Percentiles rank a stretch among this genome's conserved stretches.
Conservation (phyloP, 2,113 vertebrate genomes). For the Hippoglossus stenolepis region DNA sequence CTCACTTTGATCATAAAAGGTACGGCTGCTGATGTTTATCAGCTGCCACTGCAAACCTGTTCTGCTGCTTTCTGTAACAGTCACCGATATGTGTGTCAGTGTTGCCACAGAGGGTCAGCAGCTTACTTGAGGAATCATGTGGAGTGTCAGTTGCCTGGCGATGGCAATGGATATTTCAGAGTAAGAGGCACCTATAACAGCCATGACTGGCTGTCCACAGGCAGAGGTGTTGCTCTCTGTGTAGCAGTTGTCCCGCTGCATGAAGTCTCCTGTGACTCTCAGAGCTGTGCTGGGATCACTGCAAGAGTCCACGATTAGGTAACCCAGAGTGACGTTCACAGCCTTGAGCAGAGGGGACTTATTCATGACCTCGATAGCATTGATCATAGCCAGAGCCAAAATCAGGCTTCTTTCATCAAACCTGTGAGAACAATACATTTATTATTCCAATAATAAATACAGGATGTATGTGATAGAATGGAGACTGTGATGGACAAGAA, state of each 20-base stretch:
- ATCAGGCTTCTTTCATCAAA: slow-evolving; percentile 80
- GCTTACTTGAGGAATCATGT: slow-evolving; percentile 89
- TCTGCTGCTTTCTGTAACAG: not conserved
- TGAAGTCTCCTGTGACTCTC: slow-evolving; percentile 81
- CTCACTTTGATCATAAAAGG: not conserved
- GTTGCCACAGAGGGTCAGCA: not conserved
- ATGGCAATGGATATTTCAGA: slow-evolving; percentile 88
- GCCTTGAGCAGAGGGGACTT: slow-evolving; percentile 82
- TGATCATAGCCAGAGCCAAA: slow-evolving; percentile 86
- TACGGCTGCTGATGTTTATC: not conserved
- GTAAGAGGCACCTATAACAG: slow-evolving; percentile 82
- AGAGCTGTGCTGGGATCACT: slow-evolving; percentile 87
- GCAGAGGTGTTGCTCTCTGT: slow-evolving; percentile 75
- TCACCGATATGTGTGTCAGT: not conserved
- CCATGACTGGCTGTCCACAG: slow-evolving; percentile 74
- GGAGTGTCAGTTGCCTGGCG: slow-evolving; percentile 86
- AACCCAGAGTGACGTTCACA: slow-evolving; percentile 85
- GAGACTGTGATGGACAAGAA: not conserved
- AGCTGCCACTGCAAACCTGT: not conserved
- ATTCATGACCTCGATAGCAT: slow-evolving; percentile 87
- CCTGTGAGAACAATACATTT: slow-evolving; percentile 65
- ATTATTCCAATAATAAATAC: not conserved
- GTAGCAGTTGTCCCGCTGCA: slow-evolving; percentile 60
- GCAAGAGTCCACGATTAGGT: slow-evolving; percentile 88
- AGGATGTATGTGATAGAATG: not conserved